Conservation (phyloP, 2,113 vertebrate genomes). For the Megaptera novaeangliae region DNA sequence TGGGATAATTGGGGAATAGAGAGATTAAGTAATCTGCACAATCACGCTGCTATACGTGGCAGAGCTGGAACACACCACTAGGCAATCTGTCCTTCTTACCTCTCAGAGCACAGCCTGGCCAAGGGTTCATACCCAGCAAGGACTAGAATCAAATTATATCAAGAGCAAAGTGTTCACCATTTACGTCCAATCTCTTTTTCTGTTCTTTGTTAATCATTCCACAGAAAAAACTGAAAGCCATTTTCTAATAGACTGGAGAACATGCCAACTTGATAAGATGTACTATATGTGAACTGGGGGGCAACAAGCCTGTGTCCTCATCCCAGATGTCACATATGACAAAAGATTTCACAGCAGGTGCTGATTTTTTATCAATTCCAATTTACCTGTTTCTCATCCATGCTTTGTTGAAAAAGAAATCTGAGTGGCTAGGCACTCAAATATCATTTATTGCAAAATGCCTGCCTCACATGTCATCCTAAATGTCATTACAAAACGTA, state of each 20-base stretch:
- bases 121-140: not conserved
- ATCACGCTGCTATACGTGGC: not conserved
- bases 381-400: not conserved
- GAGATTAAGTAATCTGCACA: not conserved
- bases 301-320: not conserved
- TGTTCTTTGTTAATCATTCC: constrained; percentile 3
- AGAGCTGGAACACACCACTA: not conserved
- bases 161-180: not conserved
- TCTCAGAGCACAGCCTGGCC: not conserved
- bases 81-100: not conserved
- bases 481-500: not conserved
- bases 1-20: not conserved
- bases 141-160: not conserved
- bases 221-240: not conserved
- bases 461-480: not conserved
- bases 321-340: not conserved
- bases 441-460: not conserved
- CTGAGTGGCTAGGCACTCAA: not conserved
- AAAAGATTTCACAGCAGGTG: not conserved
- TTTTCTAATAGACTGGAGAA: not conserved
- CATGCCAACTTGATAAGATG: not conserved
- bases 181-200: not conserved
- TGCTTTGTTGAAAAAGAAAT: not conserved
- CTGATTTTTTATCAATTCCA: not conserved
- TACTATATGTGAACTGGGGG: not conserved